These are phyloP conservation scores for Trichechus manatus DNA, from an alignment of 2,113 vertebrate genomes.

Conservation along the genomic window DNA sequence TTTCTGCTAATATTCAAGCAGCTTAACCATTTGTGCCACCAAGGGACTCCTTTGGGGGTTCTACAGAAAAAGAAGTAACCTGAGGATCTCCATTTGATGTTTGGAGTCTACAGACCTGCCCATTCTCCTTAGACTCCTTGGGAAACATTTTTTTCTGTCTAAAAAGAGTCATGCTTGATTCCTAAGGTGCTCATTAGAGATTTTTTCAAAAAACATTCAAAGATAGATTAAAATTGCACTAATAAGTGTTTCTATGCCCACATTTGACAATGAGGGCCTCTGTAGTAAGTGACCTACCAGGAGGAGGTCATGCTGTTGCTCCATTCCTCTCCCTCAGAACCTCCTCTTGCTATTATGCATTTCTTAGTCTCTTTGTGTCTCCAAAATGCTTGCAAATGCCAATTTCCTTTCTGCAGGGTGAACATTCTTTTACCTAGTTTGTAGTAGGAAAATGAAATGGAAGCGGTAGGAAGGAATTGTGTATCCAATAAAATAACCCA, in stretches of 20 bases:
- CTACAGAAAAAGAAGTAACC: neutral
- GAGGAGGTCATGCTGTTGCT: neutral
- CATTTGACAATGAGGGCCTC: neutral
- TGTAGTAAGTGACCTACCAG: neutral
- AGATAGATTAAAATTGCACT: neutral
- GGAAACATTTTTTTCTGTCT: neutral
- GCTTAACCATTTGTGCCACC: too few species aligned
- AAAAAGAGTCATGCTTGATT: neutral
- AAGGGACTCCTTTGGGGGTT: neutral
- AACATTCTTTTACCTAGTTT: conserved; percentile 29
- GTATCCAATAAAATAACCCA: neutral
- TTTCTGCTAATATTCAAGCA: neutral
- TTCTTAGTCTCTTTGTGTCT: neutral
- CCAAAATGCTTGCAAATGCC: neutral
- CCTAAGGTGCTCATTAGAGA: neutral
- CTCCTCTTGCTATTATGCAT: neutral
- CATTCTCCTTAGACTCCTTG: neutral
- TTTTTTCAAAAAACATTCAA: neutral
- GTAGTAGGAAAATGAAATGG: conserved; percentile 31
- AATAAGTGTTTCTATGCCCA: neutral
- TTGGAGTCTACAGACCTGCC: neutral
- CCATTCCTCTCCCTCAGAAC: neutral
- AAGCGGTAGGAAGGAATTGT: neutral
- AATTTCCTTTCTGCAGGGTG: neutral
- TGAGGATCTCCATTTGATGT: neutral